phyloP scores from a whole-genome alignment of 2,888 invertebrate species.

The Acrocera orbiculus region DNA sequence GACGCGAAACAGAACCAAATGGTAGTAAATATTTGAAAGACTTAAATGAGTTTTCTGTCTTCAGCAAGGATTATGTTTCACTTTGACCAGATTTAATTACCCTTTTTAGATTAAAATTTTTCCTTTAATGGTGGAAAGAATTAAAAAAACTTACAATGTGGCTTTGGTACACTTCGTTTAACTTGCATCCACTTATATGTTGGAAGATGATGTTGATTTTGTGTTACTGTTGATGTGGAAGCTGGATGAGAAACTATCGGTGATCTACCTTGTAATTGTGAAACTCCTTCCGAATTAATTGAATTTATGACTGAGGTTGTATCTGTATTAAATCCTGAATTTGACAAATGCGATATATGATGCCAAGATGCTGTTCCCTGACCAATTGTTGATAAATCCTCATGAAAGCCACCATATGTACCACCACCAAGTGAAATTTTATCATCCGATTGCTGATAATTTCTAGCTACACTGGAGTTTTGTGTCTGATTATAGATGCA shows the following conservation, averaged over 20 bases:
- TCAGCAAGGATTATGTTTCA: no score
- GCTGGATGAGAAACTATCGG: no score
- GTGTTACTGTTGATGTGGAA: conserved; percentile 10
- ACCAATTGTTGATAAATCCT: no score
- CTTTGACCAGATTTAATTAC: no score
- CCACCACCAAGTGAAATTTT: no score
- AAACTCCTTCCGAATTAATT: conserved; percentile 5
- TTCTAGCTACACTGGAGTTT: conserved; percentile 9
- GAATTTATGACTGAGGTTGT: conserved; percentile 14
- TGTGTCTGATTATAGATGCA: conserved; percentile 39
- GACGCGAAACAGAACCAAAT: no score
- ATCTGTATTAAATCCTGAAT: conserved; percentile 14
- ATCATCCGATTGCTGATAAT: no score
- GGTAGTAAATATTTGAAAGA: no score
- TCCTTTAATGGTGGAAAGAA: no score
- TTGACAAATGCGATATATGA: conserved; percentile 24
- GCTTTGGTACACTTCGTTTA: conserved; percentile 89
- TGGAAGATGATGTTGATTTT: conserved; percentile 30
- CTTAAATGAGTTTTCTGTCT: no score
- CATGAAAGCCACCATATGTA: no score
- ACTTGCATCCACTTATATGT: conserved; percentile 99
- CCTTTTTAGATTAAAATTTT: no score
- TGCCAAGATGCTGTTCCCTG: conserved; percentile 22
- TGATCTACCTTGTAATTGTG: conserved; percentile 1
- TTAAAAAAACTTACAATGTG: conserved; percentile 48